Percentiles rank a stretch among this genome's conserved stretches.
Conservation (phyloP, 1,140 invertebrate genomes). For the Achatina immaculata region DNA sequence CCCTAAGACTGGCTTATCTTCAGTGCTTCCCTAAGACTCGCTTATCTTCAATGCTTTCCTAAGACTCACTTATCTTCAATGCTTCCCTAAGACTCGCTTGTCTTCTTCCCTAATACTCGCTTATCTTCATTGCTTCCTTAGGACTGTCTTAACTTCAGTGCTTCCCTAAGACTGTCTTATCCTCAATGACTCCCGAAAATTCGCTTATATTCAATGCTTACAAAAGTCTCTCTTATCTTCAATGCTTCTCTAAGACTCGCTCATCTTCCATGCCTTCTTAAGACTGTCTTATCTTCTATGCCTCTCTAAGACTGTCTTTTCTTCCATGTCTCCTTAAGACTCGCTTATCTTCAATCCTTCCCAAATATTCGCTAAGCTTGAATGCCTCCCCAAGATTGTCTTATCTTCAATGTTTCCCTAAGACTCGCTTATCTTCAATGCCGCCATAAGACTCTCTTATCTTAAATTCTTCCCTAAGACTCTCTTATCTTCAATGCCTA, state of each 20-base stretch:
- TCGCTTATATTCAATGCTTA: background rate
- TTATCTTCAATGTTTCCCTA: background rate
- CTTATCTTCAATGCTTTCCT: background rate
- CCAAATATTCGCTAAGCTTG: background rate
- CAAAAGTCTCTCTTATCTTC: background rate
- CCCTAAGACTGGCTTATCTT: constrained; percentile 2
- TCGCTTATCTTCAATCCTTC: background rate
- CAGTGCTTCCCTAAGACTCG: background rate
- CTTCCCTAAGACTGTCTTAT: background rate
- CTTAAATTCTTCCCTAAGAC: background rate
- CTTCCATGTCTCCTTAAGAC: background rate
- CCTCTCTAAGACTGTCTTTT: background rate
- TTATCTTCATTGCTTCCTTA: background rate
- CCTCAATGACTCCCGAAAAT: background rate
- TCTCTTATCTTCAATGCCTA: background rate
- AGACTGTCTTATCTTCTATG: background rate
- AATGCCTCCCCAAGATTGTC: background rate
- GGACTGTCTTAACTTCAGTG: background rate
- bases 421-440: background rate
- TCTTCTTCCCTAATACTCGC: background rate
- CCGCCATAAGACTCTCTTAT: background rate
- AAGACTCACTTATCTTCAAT: background rate
- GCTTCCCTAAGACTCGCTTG: constrained; percentile 1
- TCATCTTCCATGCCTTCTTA: background rate
- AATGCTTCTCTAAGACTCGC: background rate